Conservation (phyloP, 2,888 invertebrate species). For the Amiota mariae region DNA sequence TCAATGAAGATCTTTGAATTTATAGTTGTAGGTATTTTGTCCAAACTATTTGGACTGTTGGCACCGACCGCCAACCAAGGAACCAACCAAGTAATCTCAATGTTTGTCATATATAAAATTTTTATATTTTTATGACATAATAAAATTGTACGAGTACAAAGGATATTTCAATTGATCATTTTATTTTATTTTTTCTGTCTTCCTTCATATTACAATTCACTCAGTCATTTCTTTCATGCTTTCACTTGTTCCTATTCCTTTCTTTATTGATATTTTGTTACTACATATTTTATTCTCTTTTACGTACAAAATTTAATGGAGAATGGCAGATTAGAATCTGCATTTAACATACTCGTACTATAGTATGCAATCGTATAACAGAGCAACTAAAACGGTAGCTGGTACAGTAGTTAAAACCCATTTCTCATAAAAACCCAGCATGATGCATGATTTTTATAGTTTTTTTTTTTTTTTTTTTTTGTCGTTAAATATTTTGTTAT, state of each 20-base stretch:
- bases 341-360: background rate
- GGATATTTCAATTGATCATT: slow-evolving; percentile 38
- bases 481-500: slow-evolving; percentile 9
- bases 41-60: no score
- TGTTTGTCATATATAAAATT: slow-evolving; percentile 18
- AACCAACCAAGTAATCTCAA: no score
- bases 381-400: no score
- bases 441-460: slow-evolving; percentile 9
- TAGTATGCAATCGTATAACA: no score
- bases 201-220: background rate
- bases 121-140: slow-evolving; percentile 47
- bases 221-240: slow-evolving; percentile 10
- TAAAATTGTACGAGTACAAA: slow-evolving; percentile 47
- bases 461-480: background rate
- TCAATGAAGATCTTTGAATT: background rate
- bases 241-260: background rate
- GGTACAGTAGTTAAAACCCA: background rate
- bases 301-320: background rate
- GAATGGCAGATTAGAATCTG: background rate
- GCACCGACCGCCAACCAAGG: no score
- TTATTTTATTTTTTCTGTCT: no score
- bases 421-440: slow-evolving; percentile 4
- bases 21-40: no score
- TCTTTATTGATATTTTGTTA: background rate
- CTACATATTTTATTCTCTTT: background rate